Base-by-base conservation (phyloP, 2,888 invertebrate species). In the Entomobrya proxima region DNA sequence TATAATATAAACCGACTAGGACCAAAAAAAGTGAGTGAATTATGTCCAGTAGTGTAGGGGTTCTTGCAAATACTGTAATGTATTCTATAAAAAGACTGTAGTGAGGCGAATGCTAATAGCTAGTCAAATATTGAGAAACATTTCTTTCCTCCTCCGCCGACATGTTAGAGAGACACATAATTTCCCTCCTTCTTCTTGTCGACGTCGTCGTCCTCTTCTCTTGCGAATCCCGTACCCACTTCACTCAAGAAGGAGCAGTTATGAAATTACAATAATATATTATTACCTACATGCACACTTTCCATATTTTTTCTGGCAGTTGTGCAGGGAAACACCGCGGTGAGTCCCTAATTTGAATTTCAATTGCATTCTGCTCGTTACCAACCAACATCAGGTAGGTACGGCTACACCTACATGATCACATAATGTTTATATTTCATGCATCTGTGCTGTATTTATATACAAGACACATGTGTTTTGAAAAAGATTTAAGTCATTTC, bases 61-160 rank as follows among this genome's bases (percentile, higher is more conserved):
- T 1, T 44, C 15, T 27, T 13, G 64, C 13, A 44, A 44, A 11
- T 11, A 7, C 9, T 44, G 44, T 44, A 44, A 7, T 44, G 9
- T 27, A 9, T 27, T 21, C 27, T 55, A 27, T 55, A 55, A 27
- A 55, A n/a, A n/a, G n/a, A n/a, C 11, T 55, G 21, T 55, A 11
- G 21, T 61, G 6, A 44, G 13, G 27, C 9, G 67, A 27, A 37
- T 40, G n/a, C 13, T 58, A 72, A 74, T 55, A 81, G 75, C 58
- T 47, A 81, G 58, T 81, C 81, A 81, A 81, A 81, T 81, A 81
- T 81, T 81, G 74, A 61, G 61, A 81, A 74, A 47, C 40, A 40
- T 47, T 52, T 72, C 47, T 37, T 40, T 69, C 40, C 37, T 13
- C 37, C 32, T 69, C 40, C 37, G 24, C 37, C 32, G 35, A 35